Base-by-base conservation (phyloP, 2,888 invertebrate species). In the Drosophila bunnanda region DNA sequence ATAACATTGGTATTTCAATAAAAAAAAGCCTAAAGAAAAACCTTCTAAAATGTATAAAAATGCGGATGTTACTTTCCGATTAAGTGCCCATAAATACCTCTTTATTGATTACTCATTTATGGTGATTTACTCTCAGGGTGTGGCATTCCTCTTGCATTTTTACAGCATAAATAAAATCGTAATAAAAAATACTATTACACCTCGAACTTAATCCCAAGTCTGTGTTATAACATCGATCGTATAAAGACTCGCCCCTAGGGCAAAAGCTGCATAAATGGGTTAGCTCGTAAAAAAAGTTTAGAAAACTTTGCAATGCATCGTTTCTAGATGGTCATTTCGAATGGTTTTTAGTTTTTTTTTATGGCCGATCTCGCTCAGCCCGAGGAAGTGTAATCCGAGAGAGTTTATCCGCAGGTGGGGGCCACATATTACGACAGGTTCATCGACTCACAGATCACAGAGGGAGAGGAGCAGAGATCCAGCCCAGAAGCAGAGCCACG, bases 381-480 rank as follows among this genome's bases (percentile, higher is more conserved):
- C 55, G 17, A 17, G 34, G 15, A 38, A 38, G 36, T 46, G 55
- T 58, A 58, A 64, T 12, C 38, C 32, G 28, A 62, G 34, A 22
- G 34, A 52, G 50, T 34, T 30, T 44, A 20, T 22, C 20, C 30
- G 15, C 65, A 67, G 54, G 68, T 54, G 25, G 20, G 5, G 32
- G 17, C 8, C 28, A 13, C 20, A 13, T 36, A 15, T 20, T 25
- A 32, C 65, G 15, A 32, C 66, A 39, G 52, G 57, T 52, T 52
- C 69, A 69, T 50, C 43, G 58, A 69, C 69, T 36, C 22, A n/a
- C 10, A 68, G 30, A 66, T 52, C 17, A n/a, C n/a, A n/a, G n/a
- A 36, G 34, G 28, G 28, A 28, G 7, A 28, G 25, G 5, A 5
- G 5, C 10, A 2, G 34, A 15, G 15, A 17, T 46, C 28, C n/a